phyloP scores from a whole-genome alignment of 2,888 invertebrate genomes.

The Drosophila imparisetae region DNA sequence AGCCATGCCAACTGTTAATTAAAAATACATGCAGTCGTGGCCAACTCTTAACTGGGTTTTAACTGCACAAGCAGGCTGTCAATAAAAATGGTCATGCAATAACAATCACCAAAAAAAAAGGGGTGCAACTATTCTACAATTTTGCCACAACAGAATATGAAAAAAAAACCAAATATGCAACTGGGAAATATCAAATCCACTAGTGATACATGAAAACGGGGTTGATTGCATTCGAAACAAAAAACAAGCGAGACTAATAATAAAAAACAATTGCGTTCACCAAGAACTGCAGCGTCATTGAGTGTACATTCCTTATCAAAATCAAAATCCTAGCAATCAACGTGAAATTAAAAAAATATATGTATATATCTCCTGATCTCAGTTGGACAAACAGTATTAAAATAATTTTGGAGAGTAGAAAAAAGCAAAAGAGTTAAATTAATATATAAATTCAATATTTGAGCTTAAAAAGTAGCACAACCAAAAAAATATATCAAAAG shows the following conservation, averaged over 20 bases:
- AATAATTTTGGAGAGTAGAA: too few species aligned
- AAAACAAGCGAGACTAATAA: background rate
- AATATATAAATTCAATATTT: too few species aligned
- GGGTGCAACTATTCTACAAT: conserved; percentile 47
- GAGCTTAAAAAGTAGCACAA: too few species aligned
- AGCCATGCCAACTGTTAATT: conserved; percentile 44
- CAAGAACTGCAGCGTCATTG: background rate
- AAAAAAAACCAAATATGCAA: conserved; percentile 32
- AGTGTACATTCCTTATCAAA: too few species aligned
- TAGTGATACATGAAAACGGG: conserved; percentile 28
- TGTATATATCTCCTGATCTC: too few species aligned
- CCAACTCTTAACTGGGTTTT: conserved; percentile 12
- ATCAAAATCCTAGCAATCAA: too few species aligned
- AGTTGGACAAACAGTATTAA: too few species aligned
- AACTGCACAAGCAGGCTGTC: conserved; percentile 33
- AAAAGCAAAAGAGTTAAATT: too few species aligned
- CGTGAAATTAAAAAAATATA: too few species aligned
- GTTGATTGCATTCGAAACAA: conserved; percentile 62
- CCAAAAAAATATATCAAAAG: too few species aligned
- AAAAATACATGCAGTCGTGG: conserved; percentile 46
- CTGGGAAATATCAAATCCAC: conserved; percentile 55
- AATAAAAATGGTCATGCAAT: conserved; percentile 56
- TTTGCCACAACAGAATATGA: conserved; percentile 30
- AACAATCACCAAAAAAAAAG: conserved; percentile 41
- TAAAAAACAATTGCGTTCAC: conserved; percentile 8